Base-by-base conservation (phyloP, 2,797 vertebrate species). In the Sebastes umbrosus region DNA sequence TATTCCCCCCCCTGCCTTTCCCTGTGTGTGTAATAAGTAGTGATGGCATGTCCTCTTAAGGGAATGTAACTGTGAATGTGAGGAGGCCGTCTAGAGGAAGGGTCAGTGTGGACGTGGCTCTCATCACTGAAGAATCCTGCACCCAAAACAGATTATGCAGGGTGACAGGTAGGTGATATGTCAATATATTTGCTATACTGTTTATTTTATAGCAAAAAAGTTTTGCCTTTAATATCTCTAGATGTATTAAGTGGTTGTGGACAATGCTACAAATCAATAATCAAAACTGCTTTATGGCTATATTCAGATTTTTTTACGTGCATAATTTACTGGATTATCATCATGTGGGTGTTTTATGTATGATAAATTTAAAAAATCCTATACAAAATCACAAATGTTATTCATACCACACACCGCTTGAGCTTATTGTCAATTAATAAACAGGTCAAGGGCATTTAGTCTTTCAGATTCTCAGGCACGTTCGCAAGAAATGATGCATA, bases 41-140 rank as follows among this genome's bases (percentile, higher is more conserved):
- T 90, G 90, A 94, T 94, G 90, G 81, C 91, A 90, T 93, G 91
- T 94, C 90, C 87, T 93, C 93, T 92, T 92, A 90, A 89, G 90
- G 89, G 84, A 92, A 88, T 85, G 80, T 84, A 87, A 87, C 86
- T 80, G 71, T 64, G 67, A 82, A 74, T 85, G 83, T 69, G 87
- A 84, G 80, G 80, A 89, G 85, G 79, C 78, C 58, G 68, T 81
- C 72, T 58, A 67, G 79, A 88, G 68, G 83, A 90, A 76, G 78
- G 87, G 89, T 91, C 88, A 85, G 69, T 24, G 59, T 43, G 54
- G 73, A 64, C 55, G 20, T 43, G 68, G 63, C 20, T 50, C 64
- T 66, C 59, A 55, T 73, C 54, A 66, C 60, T 68, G 24, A 20
- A 36, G 55, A 65, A 22, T 29, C 24, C n/a, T 34, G 18, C 57